Base-by-base conservation (phyloP, 2,888 invertebrate genomes). In the Sphaerophoria taeniata region DNA sequence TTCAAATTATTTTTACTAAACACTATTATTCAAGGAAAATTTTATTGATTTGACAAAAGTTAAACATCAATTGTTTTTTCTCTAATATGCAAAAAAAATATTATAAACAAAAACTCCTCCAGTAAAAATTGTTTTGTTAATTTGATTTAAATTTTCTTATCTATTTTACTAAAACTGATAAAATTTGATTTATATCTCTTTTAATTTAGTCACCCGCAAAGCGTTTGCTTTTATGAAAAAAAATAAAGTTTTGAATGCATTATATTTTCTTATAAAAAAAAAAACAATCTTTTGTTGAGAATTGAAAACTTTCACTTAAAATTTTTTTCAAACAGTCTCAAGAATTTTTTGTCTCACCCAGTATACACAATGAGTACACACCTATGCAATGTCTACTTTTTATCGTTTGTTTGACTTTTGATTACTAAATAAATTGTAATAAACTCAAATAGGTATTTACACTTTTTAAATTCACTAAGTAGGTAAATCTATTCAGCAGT, bases 261-360 rank as follows among this genome's bases (percentile, higher is more conserved):
- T 60, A 61, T 58, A 47, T 36, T 63, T 70, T 24, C 24, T 24
- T 67, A 45, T 58, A 56, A 71, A 60, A 63, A 1, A 2, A 24
- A 43, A 75, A 77, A 34, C n/a, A n/a, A 16, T 70, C 47, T 58
- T 58, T 47, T 60, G 7, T 69, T 70, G 63, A 39, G 53, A 39
- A 43, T 3, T 43, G 12, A 51, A 45, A 47, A 39, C 71, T 70
- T 71, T 67, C 65, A 72, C 67, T 75, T 72, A 43, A 71, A 80
- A 70, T 81, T 85, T 85, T 70, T 43, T 81, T 49, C 49, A 80
- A 81, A 73, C 84, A 84, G 84, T 84, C 80, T 80, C 47, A 71
- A 71, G 33, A 70, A 79, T 53, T 84, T 74, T 65, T 31, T 31
- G 67, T 77, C 85, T 81, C 58, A 73, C 69, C 76, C 81, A 84